Conservation (phyloP, 2,888 invertebrate species). For the Leptinotarsa rubiginosa region DNA sequence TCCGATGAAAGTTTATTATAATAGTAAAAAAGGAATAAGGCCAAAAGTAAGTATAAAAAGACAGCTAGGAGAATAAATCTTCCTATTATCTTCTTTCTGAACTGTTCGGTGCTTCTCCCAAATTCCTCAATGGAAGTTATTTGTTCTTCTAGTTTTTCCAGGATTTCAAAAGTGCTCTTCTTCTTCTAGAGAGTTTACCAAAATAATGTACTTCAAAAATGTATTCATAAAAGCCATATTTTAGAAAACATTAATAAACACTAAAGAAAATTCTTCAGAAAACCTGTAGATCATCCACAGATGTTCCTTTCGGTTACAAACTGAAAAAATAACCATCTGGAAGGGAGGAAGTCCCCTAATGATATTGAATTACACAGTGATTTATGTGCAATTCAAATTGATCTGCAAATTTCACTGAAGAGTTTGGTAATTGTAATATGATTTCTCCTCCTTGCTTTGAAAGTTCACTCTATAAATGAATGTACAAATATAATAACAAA, state of each 20-base stretch:
- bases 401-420: too few species aligned
- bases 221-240: not conserved
- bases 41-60: constrained; percentile 78
- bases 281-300: too few species aligned
- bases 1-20: constrained; percentile 82
- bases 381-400: too few species aligned
- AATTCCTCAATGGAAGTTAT: constrained; percentile 85
- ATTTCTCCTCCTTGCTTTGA: too few species aligned
- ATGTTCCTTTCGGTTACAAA: too few species aligned
- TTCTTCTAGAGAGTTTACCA: constrained; percentile 65
- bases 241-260: not conserved
- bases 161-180: constrained; percentile 69
- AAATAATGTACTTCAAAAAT: not conserved
- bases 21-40: constrained; percentile 82
- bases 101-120: constrained; percentile 82
- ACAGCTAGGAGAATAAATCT: constrained; percentile 74
- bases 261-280: too few species aligned
- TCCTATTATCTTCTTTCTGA: constrained; percentile 84
- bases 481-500: too few species aligned
- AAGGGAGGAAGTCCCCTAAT: too few species aligned
- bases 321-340: too few species aligned
- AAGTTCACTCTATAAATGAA: too few species aligned
- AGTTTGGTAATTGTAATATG: too few species aligned
- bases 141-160: constrained; percentile 82
- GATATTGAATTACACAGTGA: too few species aligned